Conservation (phyloP, 2,888 invertebrate genomes). For the Eilema caniola region DNA sequence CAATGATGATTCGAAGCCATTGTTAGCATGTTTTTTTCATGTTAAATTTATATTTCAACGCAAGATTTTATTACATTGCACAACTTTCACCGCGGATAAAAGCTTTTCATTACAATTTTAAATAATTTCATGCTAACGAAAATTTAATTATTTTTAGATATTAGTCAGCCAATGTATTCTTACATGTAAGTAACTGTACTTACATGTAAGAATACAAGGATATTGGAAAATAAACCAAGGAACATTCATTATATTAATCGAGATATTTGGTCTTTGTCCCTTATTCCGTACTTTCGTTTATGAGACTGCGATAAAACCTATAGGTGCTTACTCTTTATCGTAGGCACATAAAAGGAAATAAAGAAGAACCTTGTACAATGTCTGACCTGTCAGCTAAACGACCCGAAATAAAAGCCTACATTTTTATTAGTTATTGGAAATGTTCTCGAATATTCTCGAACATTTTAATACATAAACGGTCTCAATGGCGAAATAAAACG, state of each 20-base stretch:
- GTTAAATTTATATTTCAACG: too few species aligned
- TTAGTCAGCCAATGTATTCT: neutral
- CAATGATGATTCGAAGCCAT: too few species aligned
- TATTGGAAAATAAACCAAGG: slow-evolving; percentile 55
- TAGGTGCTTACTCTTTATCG: slow-evolving; percentile 58
- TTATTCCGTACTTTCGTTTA: slow-evolving; percentile 64
- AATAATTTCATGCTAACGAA: neutral
- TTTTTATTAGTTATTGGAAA: slow-evolving; percentile 54
- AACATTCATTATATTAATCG: slow-evolving; percentile 64
- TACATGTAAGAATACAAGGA: slow-evolving; percentile 42
- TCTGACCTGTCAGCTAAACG: slow-evolving; percentile 57
- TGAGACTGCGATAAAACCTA: slow-evolving; percentile 63
- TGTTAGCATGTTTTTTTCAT: neutral
- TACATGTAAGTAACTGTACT: neutral
- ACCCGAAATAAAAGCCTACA: slow-evolving; percentile 52
- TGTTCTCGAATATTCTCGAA: slow-evolving; percentile 34
- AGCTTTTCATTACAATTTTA: neutral
- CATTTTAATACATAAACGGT: slow-evolving; percentile 29
- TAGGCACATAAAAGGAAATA: slow-evolving; percentile 62
- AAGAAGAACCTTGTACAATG: slow-evolving; percentile 56
- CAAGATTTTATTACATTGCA: neutral
- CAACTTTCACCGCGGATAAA: neutral
- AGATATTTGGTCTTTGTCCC: slow-evolving; percentile 60
- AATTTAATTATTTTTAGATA: neutral
- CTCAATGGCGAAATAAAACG: slow-evolving; percentile 32